A percentile compares a stretch with the other conserved stretches of the same genome.
Conservation (phyloP, 2,888 invertebrate genomes). For the Hemicrepidius hirtus region DNA sequence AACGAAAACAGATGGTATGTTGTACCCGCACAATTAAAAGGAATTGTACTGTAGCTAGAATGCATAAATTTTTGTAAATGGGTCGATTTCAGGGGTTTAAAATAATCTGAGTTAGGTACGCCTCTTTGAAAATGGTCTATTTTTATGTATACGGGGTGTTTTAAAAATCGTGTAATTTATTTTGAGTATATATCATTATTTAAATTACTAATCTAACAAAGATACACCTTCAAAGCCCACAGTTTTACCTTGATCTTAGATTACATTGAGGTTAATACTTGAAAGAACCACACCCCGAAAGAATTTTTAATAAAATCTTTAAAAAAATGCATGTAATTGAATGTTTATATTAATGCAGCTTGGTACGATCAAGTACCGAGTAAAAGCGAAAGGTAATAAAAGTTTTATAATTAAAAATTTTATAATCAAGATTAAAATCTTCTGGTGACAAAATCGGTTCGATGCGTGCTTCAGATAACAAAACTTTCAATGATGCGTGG, state of each 20-base stretch:
- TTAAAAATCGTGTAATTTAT: too few species aligned
- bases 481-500: slow-evolving; percentile 25
- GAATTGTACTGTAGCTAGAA: too few species aligned
- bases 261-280: slow-evolving; percentile 21
- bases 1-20: too few species aligned
- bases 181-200: too few species aligned
- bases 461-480: slow-evolving; percentile 9
- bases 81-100: too few species aligned
- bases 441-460: background rate
- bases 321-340: background rate
- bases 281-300: slow-evolving; percentile 1
- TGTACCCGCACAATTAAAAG: too few species aligned
- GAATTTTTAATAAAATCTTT: slow-evolving; percentile 15
- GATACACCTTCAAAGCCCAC: slow-evolving; percentile 26
- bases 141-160: too few species aligned
- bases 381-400: slow-evolving; percentile 19
- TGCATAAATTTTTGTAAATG: too few species aligned
- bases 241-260: slow-evolving; percentile 17
- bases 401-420: background rate
- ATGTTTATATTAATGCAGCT: background rate
- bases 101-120: too few species aligned
- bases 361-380: slow-evolving; percentile 18
- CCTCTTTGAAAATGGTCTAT: too few species aligned
- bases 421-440: background rate
- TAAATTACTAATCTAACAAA: slow-evolving; percentile 1